These are phyloP conservation scores for Rhagoletis pomonella DNA, from an alignment of 1,140 invertebrate genomes.

Conservation along the genomic window DNA sequence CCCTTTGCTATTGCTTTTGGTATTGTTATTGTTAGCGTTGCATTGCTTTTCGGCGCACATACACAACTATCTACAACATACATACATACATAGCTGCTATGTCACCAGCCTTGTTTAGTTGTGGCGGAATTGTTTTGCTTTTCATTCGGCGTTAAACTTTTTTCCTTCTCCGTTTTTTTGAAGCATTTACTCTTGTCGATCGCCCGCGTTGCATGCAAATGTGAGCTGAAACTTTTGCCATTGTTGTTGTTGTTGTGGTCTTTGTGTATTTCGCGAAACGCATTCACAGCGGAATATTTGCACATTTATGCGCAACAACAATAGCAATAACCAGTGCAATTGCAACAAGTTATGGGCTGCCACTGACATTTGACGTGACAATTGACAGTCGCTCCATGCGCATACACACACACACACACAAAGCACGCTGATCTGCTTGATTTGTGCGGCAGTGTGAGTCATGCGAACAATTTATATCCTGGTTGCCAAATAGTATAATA, in stretches of 20 bases:
- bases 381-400: slow-evolving; percentile 38
- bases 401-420: too few species aligned
- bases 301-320: neutral
- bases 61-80: too few species aligned
- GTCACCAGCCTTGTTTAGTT: slow-evolving; percentile 6
- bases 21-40: slow-evolving; percentile 15
- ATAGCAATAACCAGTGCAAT: slow-evolving; percentile 16
- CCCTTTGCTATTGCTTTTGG: neutral
- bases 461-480: slow-evolving; percentile 48
- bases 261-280: neutral
- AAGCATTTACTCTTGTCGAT: neutral
- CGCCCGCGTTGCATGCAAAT: slow-evolving; percentile 49
- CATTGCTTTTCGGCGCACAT: slow-evolving; percentile 2
- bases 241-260: neutral
- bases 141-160: neutral
- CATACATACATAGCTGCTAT: neutral
- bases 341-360: slow-evolving; percentile 50
- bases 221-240: too few species aligned
- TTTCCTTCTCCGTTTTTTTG: neutral
- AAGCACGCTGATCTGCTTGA: neutral
- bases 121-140: neutral
- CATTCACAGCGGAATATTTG: neutral
- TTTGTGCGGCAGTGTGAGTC: neutral
- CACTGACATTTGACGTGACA: slow-evolving; percentile 51
- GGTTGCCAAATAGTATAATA: slow-evolving; percentile 40